Conservation (phyloP, 2,888 invertebrate genomes). For the Perizoma affinitatum region DNA sequence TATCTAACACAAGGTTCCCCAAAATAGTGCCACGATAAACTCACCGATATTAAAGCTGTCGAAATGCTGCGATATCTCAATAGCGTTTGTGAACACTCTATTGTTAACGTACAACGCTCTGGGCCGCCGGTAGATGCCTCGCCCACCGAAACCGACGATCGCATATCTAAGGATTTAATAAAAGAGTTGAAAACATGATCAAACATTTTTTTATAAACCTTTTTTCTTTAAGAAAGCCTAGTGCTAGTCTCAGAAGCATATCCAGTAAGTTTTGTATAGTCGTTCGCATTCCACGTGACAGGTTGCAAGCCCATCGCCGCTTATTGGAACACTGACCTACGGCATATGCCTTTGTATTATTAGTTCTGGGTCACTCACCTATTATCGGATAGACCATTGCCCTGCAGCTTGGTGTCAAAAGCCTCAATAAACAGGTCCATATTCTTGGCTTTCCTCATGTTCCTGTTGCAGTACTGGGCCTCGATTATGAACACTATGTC, state of each 20-base stretch:
- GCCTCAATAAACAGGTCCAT: slow-evolving; percentile 87
- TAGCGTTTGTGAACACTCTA: slow-evolving; percentile 86
- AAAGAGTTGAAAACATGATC: background rate
- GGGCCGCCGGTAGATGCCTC: slow-evolving; percentile 88
- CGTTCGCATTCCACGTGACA: too few species aligned
- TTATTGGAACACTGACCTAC: too few species aligned
- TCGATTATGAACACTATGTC: slow-evolving; percentile 96
- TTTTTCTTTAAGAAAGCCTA: too few species aligned
- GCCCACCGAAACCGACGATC: slow-evolving; percentile 92
- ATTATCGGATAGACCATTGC: slow-evolving; percentile 86
- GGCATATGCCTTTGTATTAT: too few species aligned
- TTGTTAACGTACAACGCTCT: slow-evolving; percentile 89
- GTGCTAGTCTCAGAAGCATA: too few species aligned
- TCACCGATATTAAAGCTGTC: slow-evolving; percentile 86
- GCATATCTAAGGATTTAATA: slow-evolving; percentile 88
- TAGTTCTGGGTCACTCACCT: slow-evolving; percentile 78
- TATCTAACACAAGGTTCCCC: too few species aligned
- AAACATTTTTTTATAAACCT: too few species aligned
- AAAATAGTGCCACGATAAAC: too few species aligned
- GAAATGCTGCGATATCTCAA: slow-evolving; percentile 87
- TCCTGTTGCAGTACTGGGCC: slow-evolving; percentile 92
- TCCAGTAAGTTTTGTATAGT: too few species aligned
- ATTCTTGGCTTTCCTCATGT: slow-evolving; percentile 86
- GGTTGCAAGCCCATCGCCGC: too few species aligned
- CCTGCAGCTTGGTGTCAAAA: slow-evolving; percentile 87